Base-by-base conservation (phyloP, 2,797 vertebrate genomes). In the Gastrophryne carolinensis region DNA sequence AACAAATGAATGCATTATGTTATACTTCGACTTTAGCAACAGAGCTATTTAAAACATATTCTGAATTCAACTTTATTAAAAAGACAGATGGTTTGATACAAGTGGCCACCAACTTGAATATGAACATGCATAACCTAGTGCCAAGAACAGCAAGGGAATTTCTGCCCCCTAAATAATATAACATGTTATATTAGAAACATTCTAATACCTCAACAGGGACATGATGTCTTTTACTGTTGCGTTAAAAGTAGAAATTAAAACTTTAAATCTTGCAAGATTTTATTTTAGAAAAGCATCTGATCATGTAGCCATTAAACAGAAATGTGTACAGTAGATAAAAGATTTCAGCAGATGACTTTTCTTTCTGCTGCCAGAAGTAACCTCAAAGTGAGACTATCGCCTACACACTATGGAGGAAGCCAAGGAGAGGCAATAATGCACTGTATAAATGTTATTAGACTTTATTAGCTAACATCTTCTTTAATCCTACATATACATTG, bases 241-340 rank as follows among this genome's bases (percentile, higher is more conserved):
- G 15, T 41, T 56, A 69, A 21, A 11, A 23, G 21, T 13, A 64
- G n/a, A 77, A 62, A 71, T 47, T 47, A 64, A 60, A 74, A 74
- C 52, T 19, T 66, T 74, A 66, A 70, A 54, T 63, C 66, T 54
- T 49, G 62, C 34, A 53, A 44, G 12, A 62, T 44, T 54, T 47
- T 56, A 24, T 47, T 62, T 49, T 71, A 50, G 74, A 71, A 77
- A 77, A 77, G 29, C 32, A 62, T 62, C 21, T 7, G 23, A 5
- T 27, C 32, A 57, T 47, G 34, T 66, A n/a, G 21, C 34, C 52
- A 24, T 24, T 61, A 27, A 47, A 24, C 65, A 72, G 56, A 49
- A 49, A 58, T 39, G n/a, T n/a, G n/a, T n/a, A n/a, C n/a, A 17
- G 17, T 23, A 54, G 27, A 39, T 63, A 24, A 69, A 76, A 69